A percentile compares a stretch with the other conserved stretches of the same genome.
Conservation (phyloP, 2,113 vertebrate genomes). For the Microtus pennsylvanicus region DNA sequence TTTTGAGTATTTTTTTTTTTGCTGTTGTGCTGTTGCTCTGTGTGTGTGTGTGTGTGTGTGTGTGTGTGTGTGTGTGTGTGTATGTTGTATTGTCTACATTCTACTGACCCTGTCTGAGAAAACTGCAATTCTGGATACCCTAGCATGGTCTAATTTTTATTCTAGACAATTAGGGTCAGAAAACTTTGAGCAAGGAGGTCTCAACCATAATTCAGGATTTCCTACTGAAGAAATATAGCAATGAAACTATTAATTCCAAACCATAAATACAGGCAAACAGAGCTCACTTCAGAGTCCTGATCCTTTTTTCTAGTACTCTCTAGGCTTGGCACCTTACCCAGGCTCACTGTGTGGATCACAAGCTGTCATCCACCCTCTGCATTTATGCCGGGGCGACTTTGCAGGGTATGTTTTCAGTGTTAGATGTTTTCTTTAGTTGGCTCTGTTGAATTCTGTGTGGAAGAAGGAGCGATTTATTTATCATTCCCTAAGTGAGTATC, state of each 20-base stretch:
- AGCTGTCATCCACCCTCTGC: neutral
- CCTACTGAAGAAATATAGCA: neutral
- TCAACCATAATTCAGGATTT: neutral
- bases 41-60: neutral
- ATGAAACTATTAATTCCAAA: neutral
- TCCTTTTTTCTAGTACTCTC: constrained; percentile 40
- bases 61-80: neutral
- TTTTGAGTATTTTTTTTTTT: neutral
- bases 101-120: constrained; percentile 15
- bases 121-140: neutral
- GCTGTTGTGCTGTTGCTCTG: neutral
- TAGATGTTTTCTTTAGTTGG: constrained; percentile 22
- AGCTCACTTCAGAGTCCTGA: constrained; percentile 1
- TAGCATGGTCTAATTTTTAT: neutral
- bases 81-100: neutral
- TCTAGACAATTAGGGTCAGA: neutral
- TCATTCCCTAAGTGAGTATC: constrained; percentile 12
- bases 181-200: neutral
- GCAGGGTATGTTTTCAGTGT: neutral
- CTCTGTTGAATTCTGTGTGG: neutral
- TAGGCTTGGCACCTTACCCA: neutral
- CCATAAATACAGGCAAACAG: neutral
- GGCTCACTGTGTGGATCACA: neutral
- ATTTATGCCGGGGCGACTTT: neutral
- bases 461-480: neutral